These are phyloP conservation scores for Glossosoma conforme DNA, from an alignment of 1,140 invertebrate species.

Conservation along the genomic window DNA sequence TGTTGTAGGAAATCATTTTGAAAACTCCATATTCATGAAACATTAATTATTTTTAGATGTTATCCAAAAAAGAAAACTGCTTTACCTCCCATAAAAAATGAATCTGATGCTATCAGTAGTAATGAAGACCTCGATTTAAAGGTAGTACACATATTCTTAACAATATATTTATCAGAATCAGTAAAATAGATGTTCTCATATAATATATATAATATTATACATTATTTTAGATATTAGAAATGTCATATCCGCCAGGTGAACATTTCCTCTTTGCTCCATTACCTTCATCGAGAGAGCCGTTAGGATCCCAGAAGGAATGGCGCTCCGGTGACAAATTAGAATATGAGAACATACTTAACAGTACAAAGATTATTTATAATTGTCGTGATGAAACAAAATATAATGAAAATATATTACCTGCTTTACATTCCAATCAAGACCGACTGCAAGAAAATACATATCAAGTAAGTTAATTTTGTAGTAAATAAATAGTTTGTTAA, in stretches of 20 bases:
- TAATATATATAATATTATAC: background rate
- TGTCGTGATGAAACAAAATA: no score
- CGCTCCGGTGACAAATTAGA: constrained; percentile 14
- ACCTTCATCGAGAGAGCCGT: constrained; percentile 8
- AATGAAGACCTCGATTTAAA: constrained; percentile 14
- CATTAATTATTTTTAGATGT: constrained; percentile 17
- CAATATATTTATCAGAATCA: background rate
- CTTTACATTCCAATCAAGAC: no score
- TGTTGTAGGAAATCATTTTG: no score
- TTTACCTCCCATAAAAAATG: background rate
- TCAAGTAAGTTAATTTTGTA: no score
- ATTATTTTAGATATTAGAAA: constrained; percentile 14
- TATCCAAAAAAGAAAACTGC: background rate
- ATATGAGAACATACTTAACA: constrained; percentile 7
- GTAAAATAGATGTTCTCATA: background rate
- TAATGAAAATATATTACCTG: no score
- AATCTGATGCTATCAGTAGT: constrained; percentile 3
- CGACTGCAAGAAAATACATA: no score
- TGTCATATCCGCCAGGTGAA: constrained; percentile 22
- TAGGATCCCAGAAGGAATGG: constrained; percentile 8
- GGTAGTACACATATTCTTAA: background rate
- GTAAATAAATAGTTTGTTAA: no score
- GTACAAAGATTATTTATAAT: no score
- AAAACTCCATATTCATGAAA: no score
- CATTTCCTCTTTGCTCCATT: constrained; percentile 18